Evolutionary conservation across 2,113 vertebrate genomes (phyloP).

Genomic region (Pachyramphus minor): DNA sequence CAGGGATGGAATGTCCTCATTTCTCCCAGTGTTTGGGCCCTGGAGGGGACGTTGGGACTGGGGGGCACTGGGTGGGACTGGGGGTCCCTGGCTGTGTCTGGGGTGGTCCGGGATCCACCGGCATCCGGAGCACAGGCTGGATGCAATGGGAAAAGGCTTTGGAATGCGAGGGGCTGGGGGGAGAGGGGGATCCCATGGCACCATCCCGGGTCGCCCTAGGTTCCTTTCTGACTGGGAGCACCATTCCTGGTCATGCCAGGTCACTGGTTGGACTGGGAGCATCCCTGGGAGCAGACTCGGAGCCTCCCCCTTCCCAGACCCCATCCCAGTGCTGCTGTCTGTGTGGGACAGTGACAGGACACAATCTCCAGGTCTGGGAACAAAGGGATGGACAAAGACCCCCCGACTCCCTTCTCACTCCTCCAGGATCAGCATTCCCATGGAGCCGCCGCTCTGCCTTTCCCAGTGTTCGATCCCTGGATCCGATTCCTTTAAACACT

Average conservation of each 20-base stretch:
- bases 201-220: background rate
- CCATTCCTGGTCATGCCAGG: background rate
- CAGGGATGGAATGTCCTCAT: rapidly evolving
- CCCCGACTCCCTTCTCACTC: background rate
- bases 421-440: background rate
- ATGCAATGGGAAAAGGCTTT: background rate
- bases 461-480: background rate
- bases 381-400: background rate
- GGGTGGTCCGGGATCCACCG: background rate
- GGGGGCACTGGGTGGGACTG: background rate
- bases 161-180: background rate
- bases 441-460: rapidly evolving
- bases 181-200: rapidly evolving
- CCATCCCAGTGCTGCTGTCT: background rate
- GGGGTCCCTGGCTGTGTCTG: background rate
- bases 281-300: background rate
- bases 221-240: background rate
- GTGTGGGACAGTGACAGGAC: rapidly evolving
- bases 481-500: rapidly evolving
- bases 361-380: background rate
- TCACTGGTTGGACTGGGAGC: background rate
- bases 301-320: background rate
- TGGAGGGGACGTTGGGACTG: background rate
- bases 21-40: background rate
- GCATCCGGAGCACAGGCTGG: background rate